A percentile compares a stretch with the other conserved stretches of the same genome.
These are phyloP conservation scores for Theropithecus gelada DNA, from an alignment of 2,113 vertebrate species.

Conservation along the genomic window DNA sequence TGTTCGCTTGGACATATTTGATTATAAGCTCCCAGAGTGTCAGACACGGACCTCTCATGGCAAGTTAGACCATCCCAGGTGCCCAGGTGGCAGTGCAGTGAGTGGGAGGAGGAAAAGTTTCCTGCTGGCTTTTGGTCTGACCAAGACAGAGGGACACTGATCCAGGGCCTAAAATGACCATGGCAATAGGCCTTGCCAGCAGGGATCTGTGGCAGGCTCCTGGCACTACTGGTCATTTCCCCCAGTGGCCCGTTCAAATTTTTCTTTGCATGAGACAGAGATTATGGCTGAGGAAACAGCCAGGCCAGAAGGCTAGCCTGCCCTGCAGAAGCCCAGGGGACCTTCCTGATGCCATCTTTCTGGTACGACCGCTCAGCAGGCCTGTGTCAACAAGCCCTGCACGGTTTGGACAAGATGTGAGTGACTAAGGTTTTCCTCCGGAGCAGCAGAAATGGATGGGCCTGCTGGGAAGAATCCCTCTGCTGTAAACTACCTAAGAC, in stretches of 20 bases:
- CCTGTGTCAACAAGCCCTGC: neutral
- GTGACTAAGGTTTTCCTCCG: neutral
- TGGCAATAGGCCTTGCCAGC: fast-evolving
- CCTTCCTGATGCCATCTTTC: neutral
- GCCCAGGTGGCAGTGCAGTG: no score
- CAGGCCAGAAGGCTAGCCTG: neutral
- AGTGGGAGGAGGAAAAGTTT: neutral
- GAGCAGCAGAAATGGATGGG: neutral
- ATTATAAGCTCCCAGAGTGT: neutral
- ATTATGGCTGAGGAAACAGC: neutral
- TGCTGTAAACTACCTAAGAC: neutral
- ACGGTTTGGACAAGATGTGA: neutral
- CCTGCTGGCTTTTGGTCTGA: neutral
- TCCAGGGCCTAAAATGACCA: neutral
- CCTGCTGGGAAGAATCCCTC: slow-evolving; percentile 3
- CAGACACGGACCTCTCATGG: neutral
- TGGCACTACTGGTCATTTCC: no score
- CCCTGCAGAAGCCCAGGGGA: neutral
- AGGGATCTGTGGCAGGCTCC: fast-evolving
- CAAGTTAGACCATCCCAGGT: no score
- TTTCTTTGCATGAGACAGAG: neutral
- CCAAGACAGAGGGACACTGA: neutral
- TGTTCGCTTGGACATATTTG: neutral
- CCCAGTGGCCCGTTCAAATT: neutral
- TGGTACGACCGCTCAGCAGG: neutral